These are phyloP conservation scores for Aleiodes sp. DNA, from an alignment of 1,140 invertebrate species.

Conservation along the genomic window DNA sequence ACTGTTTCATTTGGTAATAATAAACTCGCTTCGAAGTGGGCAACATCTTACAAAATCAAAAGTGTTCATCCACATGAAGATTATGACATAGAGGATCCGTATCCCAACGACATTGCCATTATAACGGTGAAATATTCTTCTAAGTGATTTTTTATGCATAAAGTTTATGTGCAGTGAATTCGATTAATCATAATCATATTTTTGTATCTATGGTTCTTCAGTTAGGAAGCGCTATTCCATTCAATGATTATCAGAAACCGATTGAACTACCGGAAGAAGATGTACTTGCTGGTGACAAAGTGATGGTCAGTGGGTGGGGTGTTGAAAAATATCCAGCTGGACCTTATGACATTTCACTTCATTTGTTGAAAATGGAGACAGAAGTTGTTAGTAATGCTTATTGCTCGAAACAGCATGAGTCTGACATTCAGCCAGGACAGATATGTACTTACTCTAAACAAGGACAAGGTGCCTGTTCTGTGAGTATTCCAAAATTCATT, in stretches of 20 bases:
- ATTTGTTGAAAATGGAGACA: not conserved
- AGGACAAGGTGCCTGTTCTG: constrained; percentile 27
- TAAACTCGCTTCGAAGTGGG: not conserved
- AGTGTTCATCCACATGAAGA: not conserved
- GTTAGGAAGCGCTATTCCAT: constrained; percentile 17
- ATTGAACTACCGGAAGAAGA: constrained; percentile 3
- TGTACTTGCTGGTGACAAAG: not conserved
- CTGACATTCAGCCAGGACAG: not conserved
- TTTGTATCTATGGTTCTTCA: not conserved
- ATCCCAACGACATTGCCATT: constrained; percentile 34
- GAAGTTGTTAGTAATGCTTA: not conserved
- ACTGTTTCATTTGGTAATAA: constrained; percentile 23
- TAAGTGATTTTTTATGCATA: too few relatives aligned
- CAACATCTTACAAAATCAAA: constrained; percentile 13
- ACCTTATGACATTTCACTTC: not conserved
- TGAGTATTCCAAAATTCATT: too few relatives aligned
- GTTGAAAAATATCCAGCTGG: not conserved
- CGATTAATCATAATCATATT: not conserved
- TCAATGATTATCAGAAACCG: not conserved
- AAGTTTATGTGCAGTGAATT: too few relatives aligned
- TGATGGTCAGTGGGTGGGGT: constrained; percentile 31
- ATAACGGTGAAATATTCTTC: constrained; percentile 23
- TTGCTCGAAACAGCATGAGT: not conserved
- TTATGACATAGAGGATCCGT: constrained; percentile 19
- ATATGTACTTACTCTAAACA: not conserved